Base-by-base conservation (phyloP, 1,140 invertebrate species). In the Macrobrachium rosenbergii region DNA sequence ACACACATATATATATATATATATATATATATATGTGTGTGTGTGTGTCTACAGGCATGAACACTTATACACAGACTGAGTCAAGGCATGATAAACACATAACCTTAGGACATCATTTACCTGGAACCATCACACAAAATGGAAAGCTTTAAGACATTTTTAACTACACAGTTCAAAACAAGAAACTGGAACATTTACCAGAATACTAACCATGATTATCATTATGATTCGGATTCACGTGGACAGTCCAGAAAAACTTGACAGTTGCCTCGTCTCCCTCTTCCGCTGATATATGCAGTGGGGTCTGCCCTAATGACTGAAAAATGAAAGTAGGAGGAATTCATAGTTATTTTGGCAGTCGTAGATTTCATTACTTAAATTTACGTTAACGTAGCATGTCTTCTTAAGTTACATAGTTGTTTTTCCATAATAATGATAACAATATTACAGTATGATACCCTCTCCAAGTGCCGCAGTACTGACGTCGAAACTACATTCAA, bases 211-310 rank as follows among this genome's bases (percentile, higher is more conserved):
- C 89, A 10, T 80, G 96, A 92, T 98, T 97, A 92, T 99, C 98
- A 60, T 96, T 94, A 89, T 99, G 95, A 90, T 97, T 96, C 12
- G 98, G 97, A 87, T 97, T 98, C 3, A 98, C 98, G 91, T 98
- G 95, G 62, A 98, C 96, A 58, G 97, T 95, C 91, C 98, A 98
- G 91, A 99, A 97, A 92, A 98, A 98, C 92, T 99, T 99, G 1
- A 99, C 95, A 62, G 99, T 93, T 0, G 94, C 94, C 91, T 99
- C 98, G 91, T 99, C 98, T 5, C 98, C 98, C 91, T 98, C 96
- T 14, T 96, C 96, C 17, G 98, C 97, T 0, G 97, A 97, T 80
- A 99, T 96, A 90, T 99, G 98, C 23, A 99, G 92, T 0, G 98
- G 94, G 0, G 98, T 99, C 92, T 98, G 96, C 0, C 98, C 98